Base-by-base conservation (phyloP, 2,113 vertebrate genomes). In the Steatornis caripensis region DNA sequence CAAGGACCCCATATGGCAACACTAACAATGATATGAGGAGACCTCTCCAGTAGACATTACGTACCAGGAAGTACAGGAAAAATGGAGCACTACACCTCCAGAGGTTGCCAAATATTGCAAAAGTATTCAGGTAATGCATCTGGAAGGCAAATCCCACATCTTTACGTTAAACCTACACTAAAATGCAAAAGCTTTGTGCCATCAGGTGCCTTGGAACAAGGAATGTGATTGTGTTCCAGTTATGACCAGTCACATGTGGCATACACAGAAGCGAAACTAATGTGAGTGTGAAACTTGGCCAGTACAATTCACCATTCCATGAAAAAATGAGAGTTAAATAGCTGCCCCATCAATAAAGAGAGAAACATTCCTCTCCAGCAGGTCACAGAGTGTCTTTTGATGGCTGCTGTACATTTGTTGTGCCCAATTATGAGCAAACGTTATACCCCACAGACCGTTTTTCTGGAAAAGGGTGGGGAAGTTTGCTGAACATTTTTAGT, bases 401-500 rank as follows among this genome's bases (percentile, higher is more conserved):
- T 2, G 57, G 58, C 58, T 95, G 79, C 45, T 90, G 54, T 34
- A 82, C 72, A 55, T 96, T 96, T 92, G 48, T 87, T 91, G 71
- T 53, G 48, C 64, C 43, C 55, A 92, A 30, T 92, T 93, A 91
- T 22, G 41, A 80, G 53, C 58, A 95, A 94, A 95, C 11, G 21
- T 45, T 71, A 92, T 89, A 89, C 72, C 87, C 71, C 94, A 81
- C 68, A 90, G 85, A 92, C 41, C 41, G 81, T 43, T 92, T 93
- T 82, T 93, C 72, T 96, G 85, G 24, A 77, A 92, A 95, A 95
- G 87, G 53, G 65, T 55, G 46, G 32, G 6, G 20, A 94, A 92
- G 32, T 71, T 72, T 95, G 65, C 39, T 54, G 71, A 91, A 88
- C 18, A 64, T 84, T 89, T 97, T 93, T 96, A 93, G 89, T 96